Conservation (phyloP, 1,140 invertebrate species). For the Drosophila saltans region DNA sequence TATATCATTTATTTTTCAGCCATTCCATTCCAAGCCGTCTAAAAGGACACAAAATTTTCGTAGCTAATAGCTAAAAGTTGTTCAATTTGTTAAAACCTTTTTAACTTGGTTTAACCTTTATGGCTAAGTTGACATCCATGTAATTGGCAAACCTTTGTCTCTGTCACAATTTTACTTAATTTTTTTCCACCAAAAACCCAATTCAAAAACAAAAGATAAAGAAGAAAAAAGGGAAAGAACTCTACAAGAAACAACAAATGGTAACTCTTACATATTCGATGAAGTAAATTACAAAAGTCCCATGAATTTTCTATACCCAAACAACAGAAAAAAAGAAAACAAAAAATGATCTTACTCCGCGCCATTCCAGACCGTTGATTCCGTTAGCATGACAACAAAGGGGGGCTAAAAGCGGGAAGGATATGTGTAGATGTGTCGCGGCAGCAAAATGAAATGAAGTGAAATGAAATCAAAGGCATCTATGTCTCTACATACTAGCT, state of each 20-base stretch:
- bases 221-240: slow-evolving; percentile 21
- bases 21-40: neutral
- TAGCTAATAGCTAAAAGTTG: neutral
- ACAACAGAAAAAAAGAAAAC: slow-evolving; percentile 1
- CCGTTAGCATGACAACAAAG: slow-evolving; percentile 11
- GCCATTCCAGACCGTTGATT: slow-evolving; percentile 68
- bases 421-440: slow-evolving; percentile 43
- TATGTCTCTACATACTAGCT: neutral
- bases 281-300: slow-evolving; percentile 58
- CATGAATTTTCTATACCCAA: slow-evolving; percentile 44
- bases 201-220: slow-evolving; percentile 21
- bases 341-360: slow-evolving; percentile 49
- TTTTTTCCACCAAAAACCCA: slow-evolving; percentile 5
- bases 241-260: slow-evolving; percentile 1
- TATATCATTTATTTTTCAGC: neutral
- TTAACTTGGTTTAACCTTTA: slow-evolving; percentile 5
- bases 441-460: slow-evolving; percentile 77
- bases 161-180: slow-evolving; percentile 32
- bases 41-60: neutral
- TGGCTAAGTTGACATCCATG: neutral
- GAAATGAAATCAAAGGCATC: slow-evolving; percentile 80
- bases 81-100: neutral
- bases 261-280: slow-evolving; percentile 31
- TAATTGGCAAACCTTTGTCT: slow-evolving; percentile 24
- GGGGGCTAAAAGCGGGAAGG: neutral